Evolutionary conservation across 1,140 invertebrate genomes (phyloP), one percentile per base, ranked within the genome.

Genomic region (Belonocnema kinseyi): DNA sequence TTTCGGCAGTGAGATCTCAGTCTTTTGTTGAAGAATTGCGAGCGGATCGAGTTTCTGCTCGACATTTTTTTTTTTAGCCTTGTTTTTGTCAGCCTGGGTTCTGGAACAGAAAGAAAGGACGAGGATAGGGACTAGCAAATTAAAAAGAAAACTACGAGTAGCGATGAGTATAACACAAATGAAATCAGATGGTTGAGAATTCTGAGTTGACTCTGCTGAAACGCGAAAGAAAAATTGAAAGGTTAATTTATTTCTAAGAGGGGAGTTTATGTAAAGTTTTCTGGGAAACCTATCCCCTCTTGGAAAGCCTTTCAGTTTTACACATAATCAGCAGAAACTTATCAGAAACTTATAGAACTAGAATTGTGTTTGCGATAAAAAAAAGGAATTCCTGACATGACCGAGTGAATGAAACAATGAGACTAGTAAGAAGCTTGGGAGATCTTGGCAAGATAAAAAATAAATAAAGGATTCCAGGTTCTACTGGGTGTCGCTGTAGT

Each of bases 71-170:
- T 33, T 33, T 3, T 33, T 4, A 33, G 26, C 26, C 26, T 19
- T 75, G 16, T 56, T 17, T 61, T 66, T 17, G 12, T 46, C 33
- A 51, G 17, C 40, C 54, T 50, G 46, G 17, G 19, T 33, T 87
- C 90, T 91, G 89, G 19, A 91, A 90, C 90, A 91, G 80, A 90
- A 90, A 91, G 77, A 83, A 89, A 87, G 87, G 87, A 85, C 83
- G 53, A 87, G 87, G 88, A 81, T 90, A 87, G 87, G 88, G 88
- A 85, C 80, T 70, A 86, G 88, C 90, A 89, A 90, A 83, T 83
- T 73, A 90, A 90, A 90, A 89, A 66, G 84, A 88, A 85, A 46
- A 61, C 50, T 73, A 86, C 77, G 79, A 83, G 61, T 80, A 85
- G 81, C 46, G 72, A 85, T 81, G 80, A 56, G 40, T 3, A 80